Base-by-base conservation (phyloP, 2,888 invertebrate species). In the Mechanitis mazaeus region DNA sequence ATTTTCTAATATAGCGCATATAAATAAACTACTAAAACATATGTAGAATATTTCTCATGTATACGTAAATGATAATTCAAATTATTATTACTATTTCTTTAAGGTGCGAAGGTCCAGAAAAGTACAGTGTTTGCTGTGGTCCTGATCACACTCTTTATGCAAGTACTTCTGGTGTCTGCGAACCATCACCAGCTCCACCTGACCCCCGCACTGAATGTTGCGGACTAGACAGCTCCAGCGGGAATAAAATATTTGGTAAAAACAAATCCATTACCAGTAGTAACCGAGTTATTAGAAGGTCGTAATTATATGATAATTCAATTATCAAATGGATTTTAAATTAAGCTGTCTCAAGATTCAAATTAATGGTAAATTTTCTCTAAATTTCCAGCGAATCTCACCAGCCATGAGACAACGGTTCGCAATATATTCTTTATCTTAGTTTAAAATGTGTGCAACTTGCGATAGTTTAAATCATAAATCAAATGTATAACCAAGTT, bases 91-190 rank as follows among this genome's bases (percentile, higher is more conserved):
- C 9, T 57, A 47, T 53, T 28, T 12, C 57, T 58, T 5, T 5
- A 63, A 77, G 81, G 56, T 83, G 79, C 61, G 67, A 71, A 47
- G 74, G 75, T 7, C 33, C 70, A 11, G 72, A 64, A 11, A 69
- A 70, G 56, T 79, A 72, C 64, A 81, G 81, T 75, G 75, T 90
- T 46, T 81, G 88, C 73, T 80, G 88, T 70, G 74, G 75, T 6
- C 73, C 74, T 0, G 33, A 59, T 9, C 61, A 62, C 2, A 55
- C 11, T 1, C 56, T 45, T 0, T 50, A 60, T n/a, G 58, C 64
- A 12, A 20, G 45, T 1, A 46, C 68, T 1, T 50, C 38, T 2
- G 71, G 71, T 5, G 47, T 33, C 0, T 71, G 78, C 61, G 45
- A 54, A 0, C 61, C 69, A 1, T 64, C 76, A 2, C 71, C 78